Evolutionary conservation across 1,140 invertebrate genomes (phyloP).

Genomic region (Paralvinella palmiformis): DNA sequence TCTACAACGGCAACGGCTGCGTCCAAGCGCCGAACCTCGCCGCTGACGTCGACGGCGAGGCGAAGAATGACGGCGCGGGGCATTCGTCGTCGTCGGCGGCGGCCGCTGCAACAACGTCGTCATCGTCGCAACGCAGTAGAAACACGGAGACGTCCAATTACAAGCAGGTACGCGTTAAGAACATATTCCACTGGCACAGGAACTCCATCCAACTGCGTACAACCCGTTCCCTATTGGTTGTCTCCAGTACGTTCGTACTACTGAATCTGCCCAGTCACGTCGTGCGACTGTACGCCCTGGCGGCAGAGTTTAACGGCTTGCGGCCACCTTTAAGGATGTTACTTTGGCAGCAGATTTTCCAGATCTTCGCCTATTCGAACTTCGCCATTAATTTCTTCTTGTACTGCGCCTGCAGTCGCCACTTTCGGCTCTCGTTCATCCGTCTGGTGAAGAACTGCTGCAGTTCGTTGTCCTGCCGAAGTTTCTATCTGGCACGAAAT

Average conservation of each 20-base stretch:
- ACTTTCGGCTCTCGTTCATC: neutral
- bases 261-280: constrained; percentile 12
- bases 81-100: neutral
- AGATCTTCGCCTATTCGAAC: constrained; percentile 8
- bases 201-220: constrained; percentile 47
- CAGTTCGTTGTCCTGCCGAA: too few species aligned
- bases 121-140: neutral
- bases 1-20: neutral
- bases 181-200: constrained; percentile 33
- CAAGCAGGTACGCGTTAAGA: neutral
- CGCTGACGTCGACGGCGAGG: neutral
- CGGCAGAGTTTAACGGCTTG: neutral
- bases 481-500: too few species aligned
- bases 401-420: constrained; percentile 6
- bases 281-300: neutral
- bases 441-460: too few species aligned
- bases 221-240: neutral
- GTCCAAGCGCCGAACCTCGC: neutral
- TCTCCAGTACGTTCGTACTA: constrained; percentile 7
- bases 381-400: constrained; percentile 12
- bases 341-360: constrained; percentile 9
- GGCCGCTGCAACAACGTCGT: neutral
- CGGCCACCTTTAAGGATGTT: neutral
- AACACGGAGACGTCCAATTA: neutral
- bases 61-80: neutral